Evolutionary conservation across 1,140 invertebrate genomes (phyloP).

Genomic region (Habropoda laboriosa): DNA sequence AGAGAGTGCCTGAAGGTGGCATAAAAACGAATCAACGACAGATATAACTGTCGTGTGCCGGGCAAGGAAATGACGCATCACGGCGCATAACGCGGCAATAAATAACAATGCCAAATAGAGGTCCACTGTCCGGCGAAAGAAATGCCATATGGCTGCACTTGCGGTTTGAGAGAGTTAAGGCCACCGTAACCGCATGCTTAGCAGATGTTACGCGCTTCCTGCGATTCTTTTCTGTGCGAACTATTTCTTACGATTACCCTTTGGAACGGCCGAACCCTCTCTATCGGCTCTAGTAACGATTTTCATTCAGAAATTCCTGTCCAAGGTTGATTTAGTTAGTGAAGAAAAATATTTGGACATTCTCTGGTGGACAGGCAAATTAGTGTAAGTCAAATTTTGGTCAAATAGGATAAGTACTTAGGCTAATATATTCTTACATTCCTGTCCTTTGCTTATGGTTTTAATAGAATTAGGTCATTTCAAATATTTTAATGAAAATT

Average conservation of each 20-base stretch:
- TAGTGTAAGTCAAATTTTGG: no score
- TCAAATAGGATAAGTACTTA: no score
- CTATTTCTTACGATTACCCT: neutral
- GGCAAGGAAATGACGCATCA: neutral
- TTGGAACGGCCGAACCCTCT: neutral
- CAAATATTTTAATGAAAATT: no score
- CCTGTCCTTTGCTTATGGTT: no score
- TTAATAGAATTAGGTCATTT: no score
- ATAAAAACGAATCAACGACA: neutral
- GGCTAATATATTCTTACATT: no score
- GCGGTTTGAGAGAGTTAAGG: conserved; percentile 12
- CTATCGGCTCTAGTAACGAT: neutral
- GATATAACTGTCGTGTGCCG: neutral
- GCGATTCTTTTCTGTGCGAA: neutral
- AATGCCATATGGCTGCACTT: conserved; percentile 2
- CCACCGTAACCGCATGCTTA: conserved; percentile 7
- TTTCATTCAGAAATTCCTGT: neutral
- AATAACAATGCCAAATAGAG: neutral
- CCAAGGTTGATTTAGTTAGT: no score
- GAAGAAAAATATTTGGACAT: neutral
- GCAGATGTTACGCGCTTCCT: conserved; percentile 20
- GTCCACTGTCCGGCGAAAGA: neutral
- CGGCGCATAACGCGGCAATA: neutral
- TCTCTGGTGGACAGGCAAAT: no score
- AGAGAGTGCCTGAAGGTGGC: neutral